Conservation (phyloP, 2,113 vertebrate species). For the Atherinomorus stipes region DNA sequence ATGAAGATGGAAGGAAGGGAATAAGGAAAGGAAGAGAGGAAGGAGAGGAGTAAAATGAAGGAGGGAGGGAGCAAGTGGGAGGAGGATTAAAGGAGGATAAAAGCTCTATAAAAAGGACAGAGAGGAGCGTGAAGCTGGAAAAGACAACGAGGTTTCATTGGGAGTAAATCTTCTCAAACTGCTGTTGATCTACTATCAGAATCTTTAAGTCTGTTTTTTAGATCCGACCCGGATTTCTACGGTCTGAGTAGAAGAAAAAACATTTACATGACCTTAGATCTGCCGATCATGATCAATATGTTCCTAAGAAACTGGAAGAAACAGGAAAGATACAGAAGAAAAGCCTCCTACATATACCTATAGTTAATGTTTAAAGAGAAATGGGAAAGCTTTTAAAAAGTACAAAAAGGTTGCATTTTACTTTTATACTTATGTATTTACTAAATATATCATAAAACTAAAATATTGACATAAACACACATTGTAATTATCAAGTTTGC, state of each 20-base stretch:
- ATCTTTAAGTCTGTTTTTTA: background rate
- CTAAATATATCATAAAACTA: no score
- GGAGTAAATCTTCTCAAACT: background rate
- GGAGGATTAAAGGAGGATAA: constrained; percentile 66
- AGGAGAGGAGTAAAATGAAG: background rate
- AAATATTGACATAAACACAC: no score
- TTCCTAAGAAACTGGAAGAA: background rate
- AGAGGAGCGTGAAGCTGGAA: background rate
- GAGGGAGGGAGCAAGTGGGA: background rate
- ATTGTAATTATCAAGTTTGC: no score
- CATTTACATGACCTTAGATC: background rate
- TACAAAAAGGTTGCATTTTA: no score
- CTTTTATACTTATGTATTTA: no score
- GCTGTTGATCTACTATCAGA: background rate
- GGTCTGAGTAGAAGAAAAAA: background rate
- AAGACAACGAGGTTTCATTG: background rate
- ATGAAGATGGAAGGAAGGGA: background rate
- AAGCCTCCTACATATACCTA: no score
- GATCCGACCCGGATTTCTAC: constrained; percentile 1
- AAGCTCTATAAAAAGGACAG: constrained; percentile 63
- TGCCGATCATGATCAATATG: background rate
- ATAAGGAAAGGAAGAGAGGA: background rate
- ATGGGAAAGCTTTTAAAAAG: no score
- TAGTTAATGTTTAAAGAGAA: no score
- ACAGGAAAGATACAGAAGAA: background rate